These are phyloP conservation scores for Macrotis lagotis DNA, from an alignment of 2,113 vertebrate species.

Conservation along the genomic window DNA sequence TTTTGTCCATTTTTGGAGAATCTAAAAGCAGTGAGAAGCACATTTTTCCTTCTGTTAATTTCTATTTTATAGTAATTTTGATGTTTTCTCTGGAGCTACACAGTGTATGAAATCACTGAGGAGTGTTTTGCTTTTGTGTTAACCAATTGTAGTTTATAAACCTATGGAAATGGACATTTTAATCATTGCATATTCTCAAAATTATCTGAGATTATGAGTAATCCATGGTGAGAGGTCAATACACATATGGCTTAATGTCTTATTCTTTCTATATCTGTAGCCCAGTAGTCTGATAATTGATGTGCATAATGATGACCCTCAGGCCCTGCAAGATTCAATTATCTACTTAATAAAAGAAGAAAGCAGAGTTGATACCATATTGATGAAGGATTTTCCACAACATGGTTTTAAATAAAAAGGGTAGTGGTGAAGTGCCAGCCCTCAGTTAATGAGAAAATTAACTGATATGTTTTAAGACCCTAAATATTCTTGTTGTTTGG, in stretches of 20 bases:
- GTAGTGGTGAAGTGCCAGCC: neutral
- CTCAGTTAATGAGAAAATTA: conserved; percentile 39
- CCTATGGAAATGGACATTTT: conserved; percentile 29
- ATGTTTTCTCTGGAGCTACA: conserved; percentile 1
- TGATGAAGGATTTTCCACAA: conserved; percentile 34
- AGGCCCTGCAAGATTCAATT: neutral
- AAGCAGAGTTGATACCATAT: neutral
- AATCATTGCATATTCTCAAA: conserved; percentile 24
- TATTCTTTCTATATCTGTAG: neutral
- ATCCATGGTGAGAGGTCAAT: neutral
- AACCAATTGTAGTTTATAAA: conserved; percentile 37
- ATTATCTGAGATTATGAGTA: conserved; percentile 38
- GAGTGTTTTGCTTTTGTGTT: conserved; percentile 41
- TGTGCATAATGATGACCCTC: conserved; percentile 23
- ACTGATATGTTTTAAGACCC: neutral
- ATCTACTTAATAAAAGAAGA: neutral
- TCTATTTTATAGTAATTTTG: conserved; percentile 37
- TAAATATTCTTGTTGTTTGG: neutral
- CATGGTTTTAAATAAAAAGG: conserved; percentile 20
- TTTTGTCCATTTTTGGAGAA: neutral
- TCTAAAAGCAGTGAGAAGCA: neutral
- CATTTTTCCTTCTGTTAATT: neutral
- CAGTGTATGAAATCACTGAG: conserved; percentile 25
- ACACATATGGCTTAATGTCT: conserved; percentile 22
- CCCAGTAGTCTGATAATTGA: conserved; percentile 21